These are phyloP conservation scores for Empidonax traillii DNA, from an alignment of 2,113 vertebrate species.

Conservation along the genomic window DNA sequence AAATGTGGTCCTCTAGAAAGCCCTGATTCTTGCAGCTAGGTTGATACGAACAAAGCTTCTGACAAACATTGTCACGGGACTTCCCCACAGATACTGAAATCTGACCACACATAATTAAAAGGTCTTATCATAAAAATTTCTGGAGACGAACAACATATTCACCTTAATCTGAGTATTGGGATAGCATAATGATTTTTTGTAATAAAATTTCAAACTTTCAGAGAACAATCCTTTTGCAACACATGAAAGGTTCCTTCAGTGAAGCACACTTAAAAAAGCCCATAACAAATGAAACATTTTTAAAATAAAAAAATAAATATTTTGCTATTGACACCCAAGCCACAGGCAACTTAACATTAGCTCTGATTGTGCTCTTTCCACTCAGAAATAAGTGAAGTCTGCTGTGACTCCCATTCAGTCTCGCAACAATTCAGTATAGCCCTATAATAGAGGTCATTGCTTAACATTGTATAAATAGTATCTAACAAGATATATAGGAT, in stretches of 20 bases:
- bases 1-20: neutral
- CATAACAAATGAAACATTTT: neutral
- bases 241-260: neutral
- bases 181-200: neutral
- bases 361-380: neutral
- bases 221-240: neutral
- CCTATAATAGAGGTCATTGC: neutral
- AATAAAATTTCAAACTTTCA: neutral
- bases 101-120: neutral
- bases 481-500: neutral
- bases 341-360: neutral
- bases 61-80: neutral
- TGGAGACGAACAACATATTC: neutral
- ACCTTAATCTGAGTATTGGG: neutral
- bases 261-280: fast-evolving
- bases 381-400: neutral
- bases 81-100: neutral
- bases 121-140: neutral
- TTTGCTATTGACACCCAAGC: neutral
- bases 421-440: neutral
- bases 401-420: neutral
- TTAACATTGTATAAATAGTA: neutral
- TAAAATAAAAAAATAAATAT: neutral
- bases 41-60: neutral
- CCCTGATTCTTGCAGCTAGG: neutral